Conservation (phyloP, 2,888 invertebrate species). For the Ptilodon capucinus region DNA sequence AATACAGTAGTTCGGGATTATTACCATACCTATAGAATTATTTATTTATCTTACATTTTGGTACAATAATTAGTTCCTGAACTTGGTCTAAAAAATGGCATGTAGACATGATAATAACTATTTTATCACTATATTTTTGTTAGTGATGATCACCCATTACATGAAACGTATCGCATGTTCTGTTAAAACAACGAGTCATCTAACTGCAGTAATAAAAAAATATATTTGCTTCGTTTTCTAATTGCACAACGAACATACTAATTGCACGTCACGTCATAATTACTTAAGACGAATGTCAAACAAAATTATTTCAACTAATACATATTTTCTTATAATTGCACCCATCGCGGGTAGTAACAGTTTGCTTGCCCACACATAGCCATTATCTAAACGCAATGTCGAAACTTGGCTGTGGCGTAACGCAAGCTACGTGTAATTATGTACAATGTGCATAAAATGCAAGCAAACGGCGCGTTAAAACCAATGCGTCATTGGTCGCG, state of each 20-base stretch:
- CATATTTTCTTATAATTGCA: constrained; percentile 25
- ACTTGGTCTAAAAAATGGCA: too few relatives aligned
- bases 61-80: too few relatives aligned
- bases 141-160: too few relatives aligned
- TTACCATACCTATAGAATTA: too few relatives aligned
- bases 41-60: too few relatives aligned
- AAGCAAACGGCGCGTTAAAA: constrained; percentile 61
- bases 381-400: constrained; percentile 33
- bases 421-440: constrained; percentile 29
- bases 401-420: constrained; percentile 13
- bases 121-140: too few relatives aligned
- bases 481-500: constrained; percentile 78
- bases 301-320: constrained; percentile 13
- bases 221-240: background rate
- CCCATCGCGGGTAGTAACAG: constrained; percentile 22
- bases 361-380: constrained; percentile 34
- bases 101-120: too few relatives aligned
- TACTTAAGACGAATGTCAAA: constrained; percentile 12
- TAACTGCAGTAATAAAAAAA: background rate
- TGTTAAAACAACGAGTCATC: too few relatives aligned
- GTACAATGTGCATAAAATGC: constrained; percentile 57
- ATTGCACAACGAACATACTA: background rate
- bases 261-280: constrained; percentile 4
- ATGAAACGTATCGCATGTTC: too few relatives aligned
- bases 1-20: too few relatives aligned